phyloP scores from a whole-genome alignment of 2,888 invertebrate species.

The Ligdia adustata region DNA sequence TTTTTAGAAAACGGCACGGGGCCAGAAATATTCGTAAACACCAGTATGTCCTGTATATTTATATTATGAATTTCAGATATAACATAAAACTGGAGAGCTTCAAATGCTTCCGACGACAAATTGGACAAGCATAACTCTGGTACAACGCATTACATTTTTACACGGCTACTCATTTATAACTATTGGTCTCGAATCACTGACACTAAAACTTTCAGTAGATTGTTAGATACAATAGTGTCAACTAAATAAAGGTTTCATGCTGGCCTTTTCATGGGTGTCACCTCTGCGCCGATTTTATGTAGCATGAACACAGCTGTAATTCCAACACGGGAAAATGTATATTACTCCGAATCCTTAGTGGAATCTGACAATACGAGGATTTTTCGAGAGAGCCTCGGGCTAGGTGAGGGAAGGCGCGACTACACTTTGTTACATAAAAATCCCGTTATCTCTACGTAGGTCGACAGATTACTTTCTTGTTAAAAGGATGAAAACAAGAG shows the following conservation, averaged over 20 bases:
- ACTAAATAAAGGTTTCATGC: slow-evolving; percentile 74
- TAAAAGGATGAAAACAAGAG: slow-evolving; percentile 81
- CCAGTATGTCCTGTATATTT: no score
- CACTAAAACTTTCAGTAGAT: slow-evolving; percentile 77
- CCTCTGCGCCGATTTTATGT: slow-evolving; percentile 80
- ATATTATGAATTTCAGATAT: no score
- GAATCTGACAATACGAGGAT: slow-evolving; percentile 78
- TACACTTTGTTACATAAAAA: slow-evolving; percentile 82
- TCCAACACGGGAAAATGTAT: slow-evolving; percentile 79
- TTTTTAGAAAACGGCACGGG: no score
- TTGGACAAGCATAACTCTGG: slow-evolving; percentile 42
- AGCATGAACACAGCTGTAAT: slow-evolving; percentile 76
- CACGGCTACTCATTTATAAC: slow-evolving; percentile 64
- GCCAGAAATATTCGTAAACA: no score
- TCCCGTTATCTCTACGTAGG: slow-evolving; percentile 80
- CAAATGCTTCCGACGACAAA: no score
- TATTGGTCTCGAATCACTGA: slow-evolving; percentile 57
- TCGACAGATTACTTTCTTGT: slow-evolving; percentile 83
- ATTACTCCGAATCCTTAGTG: slow-evolving; percentile 77
- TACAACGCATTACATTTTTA: no score
- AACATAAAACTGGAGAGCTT: no score
- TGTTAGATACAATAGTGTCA: slow-evolving; percentile 72
- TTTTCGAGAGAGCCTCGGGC: slow-evolving; percentile 75
- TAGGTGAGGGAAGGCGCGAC: slow-evolving; percentile 81
- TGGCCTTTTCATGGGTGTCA: slow-evolving; percentile 68